phyloP scores from a whole-genome alignment of 1,140 invertebrate species.

The Magallana ariakensis region DNA sequence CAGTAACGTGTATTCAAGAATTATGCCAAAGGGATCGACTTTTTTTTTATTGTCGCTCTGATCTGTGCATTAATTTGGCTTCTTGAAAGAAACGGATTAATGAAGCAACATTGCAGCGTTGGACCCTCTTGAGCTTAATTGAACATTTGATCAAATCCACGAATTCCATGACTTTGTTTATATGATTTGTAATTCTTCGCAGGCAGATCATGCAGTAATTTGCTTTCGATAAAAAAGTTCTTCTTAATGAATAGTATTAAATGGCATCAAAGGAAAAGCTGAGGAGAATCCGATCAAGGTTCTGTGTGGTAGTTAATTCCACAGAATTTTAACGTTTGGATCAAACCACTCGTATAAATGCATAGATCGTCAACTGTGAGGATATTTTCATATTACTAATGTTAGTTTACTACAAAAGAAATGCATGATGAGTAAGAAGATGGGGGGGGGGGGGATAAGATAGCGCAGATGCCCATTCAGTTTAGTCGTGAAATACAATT shows the following conservation, averaged over 20 bases:
- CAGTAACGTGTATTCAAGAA: background rate
- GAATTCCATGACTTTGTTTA: background rate
- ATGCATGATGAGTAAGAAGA: too few species aligned
- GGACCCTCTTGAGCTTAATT: background rate
- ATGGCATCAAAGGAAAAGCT: background rate
- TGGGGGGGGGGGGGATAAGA: too few species aligned
- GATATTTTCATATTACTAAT: too few species aligned
- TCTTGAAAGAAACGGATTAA: slow-evolving; percentile 24
- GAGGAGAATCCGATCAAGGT: background rate
- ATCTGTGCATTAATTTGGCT: slow-evolving; percentile 9
- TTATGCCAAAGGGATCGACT: background rate
- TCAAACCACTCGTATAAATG: too few species aligned
- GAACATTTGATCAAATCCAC: slow-evolving; percentile 30
- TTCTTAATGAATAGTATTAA: slow-evolving; percentile 16
- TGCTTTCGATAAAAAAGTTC: background rate
- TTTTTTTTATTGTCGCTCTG: background rate
- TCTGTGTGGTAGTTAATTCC: too few species aligned
- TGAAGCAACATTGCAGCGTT: slow-evolving; percentile 2
- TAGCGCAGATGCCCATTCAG: too few species aligned
- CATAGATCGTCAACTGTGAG: too few species aligned
- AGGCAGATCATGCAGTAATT: background rate
- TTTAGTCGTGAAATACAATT: too few species aligned
- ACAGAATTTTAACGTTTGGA: too few species aligned
- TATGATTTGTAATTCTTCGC: background rate
- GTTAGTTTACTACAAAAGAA: too few species aligned